Evolutionary conservation across 2,113 vertebrate genomes (phyloP), one percentile per base, ranked within the genome.

Genomic region (Gallinago media): DNA sequence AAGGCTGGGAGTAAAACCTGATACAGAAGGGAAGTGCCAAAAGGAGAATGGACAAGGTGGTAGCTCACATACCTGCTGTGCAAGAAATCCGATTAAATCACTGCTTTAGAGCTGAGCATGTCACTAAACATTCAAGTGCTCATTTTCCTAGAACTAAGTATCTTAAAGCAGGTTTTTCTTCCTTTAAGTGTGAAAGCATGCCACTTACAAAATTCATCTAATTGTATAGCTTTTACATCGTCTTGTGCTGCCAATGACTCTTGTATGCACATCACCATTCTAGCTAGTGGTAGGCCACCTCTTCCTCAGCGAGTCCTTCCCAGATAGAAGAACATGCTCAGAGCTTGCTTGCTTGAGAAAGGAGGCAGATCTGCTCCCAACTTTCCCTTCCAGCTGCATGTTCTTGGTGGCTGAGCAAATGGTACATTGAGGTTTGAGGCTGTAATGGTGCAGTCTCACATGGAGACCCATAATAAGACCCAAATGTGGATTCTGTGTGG

Each of bases 151-250:
- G 71, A 89, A 73, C 15, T 29, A 67, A 68, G 13, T 47, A 34
- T 47, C 32, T 74, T 80, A 71, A 59, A 94, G 67, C 42, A 88
- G 38, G 34, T 85, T 93, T 95, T 88, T 92, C 79, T 87, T 91
- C 59, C 42, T 23, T 89, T 88, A 67, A 27, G 32, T 71, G 23
- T 90, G 85, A 80, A 90, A 88, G 54, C n/a, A 42, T 83, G 36
- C 18, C 78, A 62, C 31, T 87, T 77, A 71, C 0, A 73, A 81
- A 91, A 55, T 70, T 13, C 0, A 38, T 65, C n/a, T 62, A 3
- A 23, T 79, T 2, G 0, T 72, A 26, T 21, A 38, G 26, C 15
- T 71, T 68, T 85, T 88, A 32, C 23, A 6, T 19, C 34, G 47
- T 63, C 12, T 27, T 80, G 38, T 90, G 50, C 55, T 71, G 15